A percentile compares a stretch with the other conserved stretches of the same genome.
Evolutionary conservation across 2,888 invertebrate species (phyloP).

Genomic region (Tenodera sinensis): DNA sequence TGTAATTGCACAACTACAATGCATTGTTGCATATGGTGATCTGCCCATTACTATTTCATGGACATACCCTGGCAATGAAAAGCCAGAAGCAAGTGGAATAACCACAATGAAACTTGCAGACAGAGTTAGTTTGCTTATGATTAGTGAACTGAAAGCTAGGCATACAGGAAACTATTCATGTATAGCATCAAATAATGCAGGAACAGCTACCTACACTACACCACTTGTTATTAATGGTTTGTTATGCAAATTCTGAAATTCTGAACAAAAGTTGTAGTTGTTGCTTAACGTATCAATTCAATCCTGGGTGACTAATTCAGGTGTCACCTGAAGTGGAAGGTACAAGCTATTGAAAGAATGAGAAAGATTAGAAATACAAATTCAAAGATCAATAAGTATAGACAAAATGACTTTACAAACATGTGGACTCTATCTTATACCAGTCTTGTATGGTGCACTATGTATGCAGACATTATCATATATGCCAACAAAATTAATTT

Average conservation of each 20-base stretch:
- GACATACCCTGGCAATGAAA: constrained; percentile 44
- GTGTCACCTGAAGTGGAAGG: too few species aligned
- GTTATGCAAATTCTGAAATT: not conserved
- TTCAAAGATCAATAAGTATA: too few species aligned
- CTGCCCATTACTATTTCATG: constrained; percentile 45
- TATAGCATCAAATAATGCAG: constrained; percentile 64
- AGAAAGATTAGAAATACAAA: too few species aligned
- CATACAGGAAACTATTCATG: constrained; percentile 76
- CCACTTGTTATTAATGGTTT: constrained; percentile 68
- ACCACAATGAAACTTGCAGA: constrained; percentile 45
- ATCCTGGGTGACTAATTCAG: too few species aligned
- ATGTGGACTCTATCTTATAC: too few species aligned
- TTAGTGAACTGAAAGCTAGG: constrained; percentile 67
- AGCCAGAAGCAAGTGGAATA: constrained; percentile 41
- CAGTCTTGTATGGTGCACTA: too few species aligned
- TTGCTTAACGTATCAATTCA: too few species aligned
- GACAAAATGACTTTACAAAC: too few species aligned
- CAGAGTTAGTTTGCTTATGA: constrained; percentile 60
- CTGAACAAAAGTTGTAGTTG: too few species aligned
- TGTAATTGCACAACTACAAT: constrained; percentile 38
- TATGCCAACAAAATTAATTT: too few species aligned
- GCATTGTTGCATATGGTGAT: constrained; percentile 42
- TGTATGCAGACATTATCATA: too few species aligned
- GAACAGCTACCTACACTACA: constrained; percentile 60
- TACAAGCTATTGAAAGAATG: too few species aligned